Conservation (phyloP, 1,140 invertebrate species). For the Batillaria attramentaria region DNA sequence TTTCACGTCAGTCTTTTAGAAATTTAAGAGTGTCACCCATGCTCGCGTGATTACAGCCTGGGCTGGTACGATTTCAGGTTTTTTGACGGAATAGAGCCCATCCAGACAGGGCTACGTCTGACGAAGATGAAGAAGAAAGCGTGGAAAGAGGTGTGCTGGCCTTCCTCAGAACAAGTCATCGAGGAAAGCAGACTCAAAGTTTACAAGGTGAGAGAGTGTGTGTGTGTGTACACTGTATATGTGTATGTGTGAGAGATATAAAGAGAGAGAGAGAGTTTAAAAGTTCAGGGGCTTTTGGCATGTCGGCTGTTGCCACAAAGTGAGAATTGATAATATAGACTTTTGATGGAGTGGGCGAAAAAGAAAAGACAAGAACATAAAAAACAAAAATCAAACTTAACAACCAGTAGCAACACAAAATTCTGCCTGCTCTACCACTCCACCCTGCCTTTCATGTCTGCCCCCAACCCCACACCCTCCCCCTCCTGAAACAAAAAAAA, state of each 20-base stretch:
- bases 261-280: not conserved
- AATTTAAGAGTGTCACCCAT: not conserved
- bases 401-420: too few species aligned
- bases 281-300: not conserved
- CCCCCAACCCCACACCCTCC: too few species aligned
- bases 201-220: not conserved
- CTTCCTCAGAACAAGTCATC: not conserved
- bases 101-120: not conserved
- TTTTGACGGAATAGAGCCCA: too few species aligned
- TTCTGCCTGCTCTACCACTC: too few species aligned
- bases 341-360: not conserved
- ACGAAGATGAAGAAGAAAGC: not conserved
- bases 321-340: not conserved
- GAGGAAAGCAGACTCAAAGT: slow-evolving; percentile 1
- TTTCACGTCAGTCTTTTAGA: too few species aligned
- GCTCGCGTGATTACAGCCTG: not conserved
- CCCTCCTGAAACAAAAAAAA: too few species aligned
- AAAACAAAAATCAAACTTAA: not conserved
- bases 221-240: not conserved
- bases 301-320: not conserved
- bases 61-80: not conserved
- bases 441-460: too few species aligned
- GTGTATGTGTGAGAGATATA: not conserved
- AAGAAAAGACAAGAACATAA: not conserved
- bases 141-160: slow-evolving; percentile 1